Evolutionary conservation across 1,140 invertebrate species (phyloP).

Genomic region (Drosophila arawakana): DNA sequence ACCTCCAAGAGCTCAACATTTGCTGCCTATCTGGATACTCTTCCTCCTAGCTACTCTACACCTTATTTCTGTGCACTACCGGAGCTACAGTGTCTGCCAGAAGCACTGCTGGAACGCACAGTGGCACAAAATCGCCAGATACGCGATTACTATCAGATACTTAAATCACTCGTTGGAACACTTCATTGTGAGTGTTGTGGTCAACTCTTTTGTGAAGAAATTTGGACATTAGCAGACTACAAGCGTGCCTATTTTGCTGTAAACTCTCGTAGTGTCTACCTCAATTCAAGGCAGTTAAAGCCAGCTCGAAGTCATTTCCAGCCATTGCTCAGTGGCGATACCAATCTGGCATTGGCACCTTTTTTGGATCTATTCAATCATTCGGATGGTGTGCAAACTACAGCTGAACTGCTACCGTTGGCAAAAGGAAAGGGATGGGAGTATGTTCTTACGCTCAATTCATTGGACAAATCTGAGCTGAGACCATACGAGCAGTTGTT

Average conservation of each 20-base stretch:
- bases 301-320: conserved; percentile 55
- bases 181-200: conserved; percentile 78
- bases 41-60: conserved; percentile 86
- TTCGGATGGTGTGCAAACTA: conserved; percentile 85
- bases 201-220: conserved; percentile 69
- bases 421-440: conserved; percentile 45
- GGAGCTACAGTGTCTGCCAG: conserved; percentile 83
- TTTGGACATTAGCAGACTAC: conserved; percentile 84
- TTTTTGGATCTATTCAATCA: conserved; percentile 93
- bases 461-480: conserved; percentile 84
- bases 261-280: conserved; percentile 90
- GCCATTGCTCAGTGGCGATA: conserved; percentile 84
- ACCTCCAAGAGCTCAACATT: conserved; percentile 59
- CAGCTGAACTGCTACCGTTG: conserved; percentile 79
- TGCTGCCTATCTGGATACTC: conserved; percentile 86
- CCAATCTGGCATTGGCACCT: conserved; percentile 89
- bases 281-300: conserved; percentile 66
- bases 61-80: conserved; percentile 85
- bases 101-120: conserved; percentile 72
- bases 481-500: conserved; percentile 88
- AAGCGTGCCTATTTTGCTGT: conserved; percentile 89
- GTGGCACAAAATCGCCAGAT: conserved; percentile 77
- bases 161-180: conserved; percentile 44
- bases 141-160: conserved; percentile 55
- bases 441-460: conserved; percentile 85